Evolutionary conservation across 2,797 vertebrate genomes (phyloP), one percentile per base, ranked within the genome.

Genomic region (Triplophysa yarkandensis): DNA sequence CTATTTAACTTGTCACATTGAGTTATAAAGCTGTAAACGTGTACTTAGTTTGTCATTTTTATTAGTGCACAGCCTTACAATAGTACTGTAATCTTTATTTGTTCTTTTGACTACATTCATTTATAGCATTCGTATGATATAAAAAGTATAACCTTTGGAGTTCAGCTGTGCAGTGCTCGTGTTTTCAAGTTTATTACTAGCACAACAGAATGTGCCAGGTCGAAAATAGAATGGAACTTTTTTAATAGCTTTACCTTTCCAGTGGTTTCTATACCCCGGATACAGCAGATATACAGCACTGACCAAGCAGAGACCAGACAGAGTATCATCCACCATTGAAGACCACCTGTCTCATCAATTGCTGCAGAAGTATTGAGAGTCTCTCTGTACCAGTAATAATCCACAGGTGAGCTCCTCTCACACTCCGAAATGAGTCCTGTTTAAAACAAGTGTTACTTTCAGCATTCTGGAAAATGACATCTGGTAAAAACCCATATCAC

Each of bases 371-470:
- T 91, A 85, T 97, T 95, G 60, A 98, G 85, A 1, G 96, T 96
- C 87, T 93, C 84, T 55, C 95, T 90, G 89, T 97, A 97, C 95
- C 95, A 98, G 87, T 91, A 98, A 79, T 97, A 97, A 86, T 97
- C 95, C 71, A 95, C 94, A 0, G 96, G 69, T 39, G 95, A 94
- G 86, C 95, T 97, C 81, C 61, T 89, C 74, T 82, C 82, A 79
- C 96, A 97, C 81, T 97, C 96, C 0, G 90, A 81, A 71, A 89
- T 7, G 0, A 85, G 25, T 58, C 69, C 96, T 97, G 88, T 57
- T 21, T 67, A 21, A 46, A 11, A 39, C 36, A 39, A 3, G 11
- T 13, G 11, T 39, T 2, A 13, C 11, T 39, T 39, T 13, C 3
- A 39, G 10, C 13, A 41, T 23, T 63, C 11, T 63, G 10, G 16